Percentiles rank a stretch among this genome's conserved stretches.
These are phyloP conservation scores for Aptenodytes patagonicus DNA, from an alignment of 2,113 vertebrate species.

Conservation along the genomic window DNA sequence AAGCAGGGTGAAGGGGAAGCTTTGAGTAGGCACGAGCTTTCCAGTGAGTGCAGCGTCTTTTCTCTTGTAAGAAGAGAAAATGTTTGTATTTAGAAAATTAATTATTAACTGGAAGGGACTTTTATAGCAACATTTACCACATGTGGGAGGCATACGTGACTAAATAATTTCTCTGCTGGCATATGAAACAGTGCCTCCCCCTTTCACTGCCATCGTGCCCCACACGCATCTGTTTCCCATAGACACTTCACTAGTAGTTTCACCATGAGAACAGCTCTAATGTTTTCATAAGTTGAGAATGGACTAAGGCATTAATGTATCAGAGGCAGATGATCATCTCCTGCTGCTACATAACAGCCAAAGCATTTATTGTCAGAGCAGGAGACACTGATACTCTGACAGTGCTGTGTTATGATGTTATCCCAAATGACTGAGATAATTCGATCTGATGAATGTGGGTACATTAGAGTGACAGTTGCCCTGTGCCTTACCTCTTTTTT, in stretches of 20 bases:
- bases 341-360: constrained; percentile 2
- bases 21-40: neutral
- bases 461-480: neutral
- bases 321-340: constrained; percentile 1
- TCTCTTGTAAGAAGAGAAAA: neutral
- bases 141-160: neutral
- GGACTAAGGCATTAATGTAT: constrained; percentile 12
- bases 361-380: constrained; percentile 35
- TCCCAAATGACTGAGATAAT: constrained; percentile 22
- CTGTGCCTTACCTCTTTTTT: neutral
- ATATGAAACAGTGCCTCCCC: neutral
- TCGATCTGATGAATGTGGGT: constrained; percentile 37
- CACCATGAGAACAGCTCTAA: neutral
- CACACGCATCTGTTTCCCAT: neutral
- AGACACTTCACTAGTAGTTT: neutral
- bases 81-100: neutral
- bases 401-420: constrained; percentile 48
- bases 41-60: neutral
- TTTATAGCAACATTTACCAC: constrained; percentile 1
- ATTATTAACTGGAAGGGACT: neutral
- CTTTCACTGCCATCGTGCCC: neutral
- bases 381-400: constrained; percentile 25
- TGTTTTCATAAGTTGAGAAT: neutral
- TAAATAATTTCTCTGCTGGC: constrained; percentile 24
- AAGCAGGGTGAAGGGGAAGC: neutral